These are phyloP conservation scores for Psilopsiagon aymara DNA, from an alignment of 2,113 vertebrate species.

Conservation along the genomic window DNA sequence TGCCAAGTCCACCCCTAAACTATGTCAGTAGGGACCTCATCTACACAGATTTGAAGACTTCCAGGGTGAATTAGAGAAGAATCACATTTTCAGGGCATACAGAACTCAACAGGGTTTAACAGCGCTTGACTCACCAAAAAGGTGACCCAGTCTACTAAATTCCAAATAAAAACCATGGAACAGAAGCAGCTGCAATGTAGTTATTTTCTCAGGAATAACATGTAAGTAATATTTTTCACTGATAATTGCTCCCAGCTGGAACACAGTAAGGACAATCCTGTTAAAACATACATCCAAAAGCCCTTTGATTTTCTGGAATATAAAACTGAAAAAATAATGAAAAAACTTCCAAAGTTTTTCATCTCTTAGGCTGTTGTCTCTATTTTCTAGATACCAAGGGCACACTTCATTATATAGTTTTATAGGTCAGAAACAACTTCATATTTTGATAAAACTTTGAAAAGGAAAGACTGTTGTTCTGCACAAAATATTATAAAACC, in stretches of 20 bases:
- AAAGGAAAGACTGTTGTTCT: not conserved
- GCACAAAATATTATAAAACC: not conserved
- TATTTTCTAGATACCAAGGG: not conserved
- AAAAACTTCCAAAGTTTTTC: not conserved
- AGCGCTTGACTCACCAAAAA: not conserved
- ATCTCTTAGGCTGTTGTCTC: not conserved
- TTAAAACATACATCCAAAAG: not conserved
- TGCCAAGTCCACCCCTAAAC: not conserved
- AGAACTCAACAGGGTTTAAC: constrained; percentile 8
- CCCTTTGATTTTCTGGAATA: constrained; percentile 12
- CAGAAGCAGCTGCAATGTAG: constrained; percentile 1
- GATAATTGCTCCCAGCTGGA: not conserved
- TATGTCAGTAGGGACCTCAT: not conserved
- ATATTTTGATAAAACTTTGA: not conserved
- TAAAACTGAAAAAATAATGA: not conserved
- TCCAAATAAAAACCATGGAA: not conserved
- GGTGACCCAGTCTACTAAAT: constrained; percentile 18
- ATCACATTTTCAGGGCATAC: not conserved
- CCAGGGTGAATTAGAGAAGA: not conserved
- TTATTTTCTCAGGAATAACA: constrained; percentile 52
- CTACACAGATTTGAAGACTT: not conserved
- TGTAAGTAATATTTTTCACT: constrained; percentile 47
- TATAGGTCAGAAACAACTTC: not conserved
- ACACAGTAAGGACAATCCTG: not conserved
- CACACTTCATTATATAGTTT: not conserved